Conservation (phyloP, 2,797 vertebrate species). For the Dendrocincla fuliginosa region DNA sequence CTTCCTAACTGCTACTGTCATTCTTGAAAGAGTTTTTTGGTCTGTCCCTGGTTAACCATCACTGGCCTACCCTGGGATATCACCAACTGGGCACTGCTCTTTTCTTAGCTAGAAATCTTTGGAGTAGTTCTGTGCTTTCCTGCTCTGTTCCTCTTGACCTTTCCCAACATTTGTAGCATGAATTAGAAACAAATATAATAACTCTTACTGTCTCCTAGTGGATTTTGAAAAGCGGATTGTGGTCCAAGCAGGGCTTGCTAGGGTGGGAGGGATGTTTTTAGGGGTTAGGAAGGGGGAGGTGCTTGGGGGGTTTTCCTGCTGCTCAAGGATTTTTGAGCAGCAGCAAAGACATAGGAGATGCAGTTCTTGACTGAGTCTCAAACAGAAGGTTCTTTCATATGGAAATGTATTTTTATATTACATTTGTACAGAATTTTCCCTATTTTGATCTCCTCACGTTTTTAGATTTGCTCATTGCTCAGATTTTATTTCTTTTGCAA, state of each 20-base stretch:
- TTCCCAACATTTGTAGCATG: background rate
- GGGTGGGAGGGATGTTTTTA: background rate
- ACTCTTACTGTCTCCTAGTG: background rate
- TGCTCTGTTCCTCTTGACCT: background rate
- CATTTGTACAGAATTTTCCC: conserved; percentile 55
- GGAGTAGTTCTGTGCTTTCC: background rate
- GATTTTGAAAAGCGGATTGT: background rate
- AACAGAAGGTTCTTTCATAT: conserved; percentile 54
- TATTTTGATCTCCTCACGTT: conserved; percentile 47
- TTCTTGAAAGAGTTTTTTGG: background rate
- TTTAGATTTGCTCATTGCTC: conserved; percentile 40
- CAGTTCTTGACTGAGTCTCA: conserved; percentile 16
- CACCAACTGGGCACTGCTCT: background rate
- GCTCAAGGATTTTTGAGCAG: background rate
- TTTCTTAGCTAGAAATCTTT: background rate
- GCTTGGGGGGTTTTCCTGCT: background rate
- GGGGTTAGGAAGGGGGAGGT: background rate
- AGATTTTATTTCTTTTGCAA: background rate
- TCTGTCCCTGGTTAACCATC: background rate
- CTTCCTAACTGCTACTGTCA: background rate
- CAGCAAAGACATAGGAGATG: background rate
- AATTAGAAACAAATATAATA: background rate
- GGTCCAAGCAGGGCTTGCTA: background rate
- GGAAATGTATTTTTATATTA: conserved; percentile 61
- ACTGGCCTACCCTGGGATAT: background rate